A percentile compares a stretch with the other conserved stretches of the same genome.
These are phyloP conservation scores for Cygnus atratus DNA, from an alignment of 2,113 vertebrate genomes.

Conservation along the genomic window DNA sequence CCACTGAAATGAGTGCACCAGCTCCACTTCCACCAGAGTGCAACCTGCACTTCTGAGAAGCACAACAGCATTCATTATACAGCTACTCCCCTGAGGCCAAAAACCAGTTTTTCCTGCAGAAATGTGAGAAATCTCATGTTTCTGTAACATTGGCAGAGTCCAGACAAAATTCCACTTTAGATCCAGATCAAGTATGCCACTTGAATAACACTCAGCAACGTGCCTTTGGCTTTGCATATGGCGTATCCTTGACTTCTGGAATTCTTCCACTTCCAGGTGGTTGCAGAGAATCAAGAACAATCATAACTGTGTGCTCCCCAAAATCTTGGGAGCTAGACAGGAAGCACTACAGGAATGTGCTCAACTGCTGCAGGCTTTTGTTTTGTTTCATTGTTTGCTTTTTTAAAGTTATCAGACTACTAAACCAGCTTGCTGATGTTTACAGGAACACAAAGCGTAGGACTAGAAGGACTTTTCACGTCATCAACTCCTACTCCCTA, in stretches of 20 bases:
- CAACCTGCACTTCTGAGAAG: not conserved
- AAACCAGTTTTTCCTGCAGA: not conserved
- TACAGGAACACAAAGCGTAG: fast-evolving
- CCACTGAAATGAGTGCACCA: fast-evolving
- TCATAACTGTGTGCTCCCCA: not conserved
- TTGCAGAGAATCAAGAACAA: not conserved
- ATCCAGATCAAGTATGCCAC: fast-evolving
- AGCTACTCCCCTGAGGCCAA: not conserved
- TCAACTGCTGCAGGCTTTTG: not conserved
- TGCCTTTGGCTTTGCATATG: not conserved
- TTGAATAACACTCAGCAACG: not conserved
- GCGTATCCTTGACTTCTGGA: not conserved
- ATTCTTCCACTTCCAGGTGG: not conserved
- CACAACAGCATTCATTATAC: not conserved
- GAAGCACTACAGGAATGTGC: not conserved
- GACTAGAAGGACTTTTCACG: not conserved
- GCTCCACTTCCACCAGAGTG: not conserved
- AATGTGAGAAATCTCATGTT: not conserved
- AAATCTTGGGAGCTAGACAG: not conserved
- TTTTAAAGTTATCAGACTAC: not conserved
- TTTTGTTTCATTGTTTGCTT: not conserved
- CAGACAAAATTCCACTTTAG: not conserved
- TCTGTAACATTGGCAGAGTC: not conserved
- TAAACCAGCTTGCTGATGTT: not conserved
- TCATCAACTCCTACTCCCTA: not conserved